phyloP scores from a whole-genome alignment of 2,888 invertebrate species.

The Nycteola revayana region DNA sequence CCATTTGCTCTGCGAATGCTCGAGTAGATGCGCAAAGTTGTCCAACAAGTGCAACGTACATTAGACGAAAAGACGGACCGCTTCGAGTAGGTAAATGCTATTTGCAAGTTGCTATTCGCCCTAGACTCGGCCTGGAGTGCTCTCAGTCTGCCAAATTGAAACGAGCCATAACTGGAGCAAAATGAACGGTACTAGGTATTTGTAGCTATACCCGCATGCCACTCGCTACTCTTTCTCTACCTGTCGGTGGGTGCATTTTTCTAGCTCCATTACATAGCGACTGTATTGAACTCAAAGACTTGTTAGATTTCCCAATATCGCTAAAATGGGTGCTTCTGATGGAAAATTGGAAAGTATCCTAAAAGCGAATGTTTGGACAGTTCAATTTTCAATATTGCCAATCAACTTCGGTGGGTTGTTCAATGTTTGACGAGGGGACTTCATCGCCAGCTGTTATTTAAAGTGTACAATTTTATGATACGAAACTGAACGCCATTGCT shows the following conservation, averaged over 20 bases:
- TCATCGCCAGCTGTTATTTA: slow-evolving; percentile 48
- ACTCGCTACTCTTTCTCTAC: slow-evolving; percentile 34
- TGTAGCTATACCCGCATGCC: slow-evolving; percentile 38
- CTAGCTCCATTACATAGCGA: slow-evolving; percentile 31
- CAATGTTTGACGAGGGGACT: slow-evolving; percentile 50
- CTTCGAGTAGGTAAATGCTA: slow-evolving; percentile 61
- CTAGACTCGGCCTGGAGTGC: slow-evolving; percentile 50
- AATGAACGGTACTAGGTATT: slow-evolving; percentile 50
- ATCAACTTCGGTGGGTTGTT: slow-evolving; percentile 53
- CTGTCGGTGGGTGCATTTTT: slow-evolving; percentile 37
- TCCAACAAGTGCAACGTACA: slow-evolving; percentile 54
- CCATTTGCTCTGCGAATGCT: slow-evolving; percentile 39
- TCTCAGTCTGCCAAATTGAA: slow-evolving; percentile 69
- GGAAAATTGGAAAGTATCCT: slow-evolving; percentile 53
- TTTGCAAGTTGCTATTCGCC: slow-evolving; percentile 65
- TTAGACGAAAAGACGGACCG: slow-evolving; percentile 50
- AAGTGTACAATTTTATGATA: slow-evolving; percentile 59
- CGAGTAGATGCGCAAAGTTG: slow-evolving; percentile 37
- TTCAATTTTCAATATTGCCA: slow-evolving; percentile 66
- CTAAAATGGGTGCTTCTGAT: slow-evolving; percentile 45
- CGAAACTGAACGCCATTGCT: slow-evolving; percentile 45
- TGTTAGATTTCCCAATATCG: slow-evolving; percentile 47
- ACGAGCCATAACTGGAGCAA: slow-evolving; percentile 57
- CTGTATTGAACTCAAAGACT: slow-evolving; percentile 33
- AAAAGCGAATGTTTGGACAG: slow-evolving; percentile 56